phyloP scores from a whole-genome alignment of 2,888 invertebrate genomes.

The Ophioninae sp. region DNA sequence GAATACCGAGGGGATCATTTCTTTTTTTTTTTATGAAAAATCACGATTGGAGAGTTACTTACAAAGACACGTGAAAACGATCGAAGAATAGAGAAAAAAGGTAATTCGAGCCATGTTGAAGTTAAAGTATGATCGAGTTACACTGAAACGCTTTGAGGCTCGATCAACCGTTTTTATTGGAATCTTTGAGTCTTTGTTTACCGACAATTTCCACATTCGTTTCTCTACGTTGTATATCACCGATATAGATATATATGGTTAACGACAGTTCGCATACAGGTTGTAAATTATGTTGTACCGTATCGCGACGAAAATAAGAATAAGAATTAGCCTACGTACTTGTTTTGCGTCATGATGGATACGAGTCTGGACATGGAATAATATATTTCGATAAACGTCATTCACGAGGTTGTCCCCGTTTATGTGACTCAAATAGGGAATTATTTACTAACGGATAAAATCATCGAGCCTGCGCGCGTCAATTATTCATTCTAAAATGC shows the following conservation, averaged over 20 bases:
- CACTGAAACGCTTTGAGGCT: conserved; percentile 19
- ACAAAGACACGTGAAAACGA: conserved; percentile 7
- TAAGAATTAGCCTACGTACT: conserved; percentile 1
- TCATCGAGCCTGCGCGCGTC: conserved; percentile 17
- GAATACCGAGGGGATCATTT: too few relatives aligned
- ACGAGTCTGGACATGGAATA: conserved; percentile 14
- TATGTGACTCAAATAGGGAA: conserved; percentile 20
- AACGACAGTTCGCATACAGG: background rate
- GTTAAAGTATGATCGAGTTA: background rate
- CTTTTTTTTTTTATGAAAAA: too few relatives aligned
- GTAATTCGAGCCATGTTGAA: conserved; percentile 7
- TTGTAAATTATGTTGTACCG: conserved; percentile 19
- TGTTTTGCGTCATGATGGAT: conserved; percentile 18
- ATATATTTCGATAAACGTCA: conserved; percentile 1
- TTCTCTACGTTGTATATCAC: background rate
- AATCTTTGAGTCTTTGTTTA: background rate
- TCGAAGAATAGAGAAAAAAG: conserved; percentile 6
- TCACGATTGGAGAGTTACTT: background rate
- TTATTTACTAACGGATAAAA: background rate
- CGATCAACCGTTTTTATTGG: conserved; percentile 29
- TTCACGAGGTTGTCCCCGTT: background rate
- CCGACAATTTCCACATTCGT: background rate
- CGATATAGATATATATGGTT: background rate
- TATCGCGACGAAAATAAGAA: conserved; percentile 28
- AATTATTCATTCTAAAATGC: conserved; percentile 29